Evolutionary conservation across 1,140 invertebrate genomes (phyloP).

Genomic region (Drosophila eugracilis): DNA sequence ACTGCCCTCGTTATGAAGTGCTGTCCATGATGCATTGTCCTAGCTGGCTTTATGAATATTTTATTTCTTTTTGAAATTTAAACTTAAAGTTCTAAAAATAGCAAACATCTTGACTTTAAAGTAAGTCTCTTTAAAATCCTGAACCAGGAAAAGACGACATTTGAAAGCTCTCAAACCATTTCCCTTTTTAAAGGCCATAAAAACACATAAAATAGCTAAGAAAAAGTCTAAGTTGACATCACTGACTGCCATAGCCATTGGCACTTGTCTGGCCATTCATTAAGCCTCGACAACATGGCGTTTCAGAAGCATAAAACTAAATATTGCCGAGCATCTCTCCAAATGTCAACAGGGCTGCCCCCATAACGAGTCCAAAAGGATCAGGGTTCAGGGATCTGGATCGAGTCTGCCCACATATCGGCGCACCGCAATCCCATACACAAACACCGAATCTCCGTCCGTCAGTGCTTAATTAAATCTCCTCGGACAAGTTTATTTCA

Average conservation of each 20-base stretch:
- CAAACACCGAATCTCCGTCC: slow-evolving; percentile 33
- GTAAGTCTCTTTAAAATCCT: too few species aligned
- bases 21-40: not conserved
- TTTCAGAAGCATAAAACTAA: slow-evolving; percentile 49
- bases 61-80: too few species aligned
- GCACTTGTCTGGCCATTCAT: slow-evolving; percentile 65
- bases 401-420: slow-evolving; percentile 25
- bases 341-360: slow-evolving; percentile 56
- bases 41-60: not conserved
- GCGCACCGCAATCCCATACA: slow-evolving; percentile 7
- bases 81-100: too few species aligned
- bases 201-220: not conserved
- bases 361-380: slow-evolving; percentile 14
- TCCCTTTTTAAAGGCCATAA: not conserved
- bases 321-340: slow-evolving; percentile 43
- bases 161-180: not conserved
- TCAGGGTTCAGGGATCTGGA: slow-evolving; percentile 22
- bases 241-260: not conserved
- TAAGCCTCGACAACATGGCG: slow-evolving; percentile 36
- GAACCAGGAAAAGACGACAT: too few species aligned
- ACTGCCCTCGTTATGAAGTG: not conserved
- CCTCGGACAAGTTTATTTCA: slow-evolving; percentile 56
- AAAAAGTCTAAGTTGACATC: not conserved
- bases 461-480: slow-evolving; percentile 74
- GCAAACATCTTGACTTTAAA: too few species aligned